phyloP scores from a whole-genome alignment of 2,797 vertebrate species.

The Gila robusta region DNA sequence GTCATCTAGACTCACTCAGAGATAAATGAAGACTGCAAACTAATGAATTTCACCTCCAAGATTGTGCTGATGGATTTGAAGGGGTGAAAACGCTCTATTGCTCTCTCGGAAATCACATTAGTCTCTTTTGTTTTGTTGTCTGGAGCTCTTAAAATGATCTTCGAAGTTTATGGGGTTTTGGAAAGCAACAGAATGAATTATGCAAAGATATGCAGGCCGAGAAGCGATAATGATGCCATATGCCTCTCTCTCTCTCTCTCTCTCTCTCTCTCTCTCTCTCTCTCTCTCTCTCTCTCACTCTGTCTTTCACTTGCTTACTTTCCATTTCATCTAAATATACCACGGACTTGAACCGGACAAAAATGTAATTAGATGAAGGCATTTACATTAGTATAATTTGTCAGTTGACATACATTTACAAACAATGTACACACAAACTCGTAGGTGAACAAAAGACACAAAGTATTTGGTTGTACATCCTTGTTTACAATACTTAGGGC shows the following conservation, averaged over 20 bases:
- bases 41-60: slow-evolving; percentile 43
- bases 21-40: slow-evolving; percentile 31
- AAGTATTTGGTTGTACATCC: neutral
- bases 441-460: neutral
- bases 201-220: slow-evolving; percentile 21
- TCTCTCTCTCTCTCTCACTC: slow-evolving; percentile 10
- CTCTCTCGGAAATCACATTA: slow-evolving; percentile 26
- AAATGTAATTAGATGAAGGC: slow-evolving; percentile 1
- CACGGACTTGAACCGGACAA: neutral
- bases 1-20: slow-evolving; percentile 37
- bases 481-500: neutral
- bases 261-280: neutral
- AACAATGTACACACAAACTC: neutral
- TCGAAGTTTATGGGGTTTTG: slow-evolving; percentile 37
- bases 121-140: slow-evolving; percentile 30
- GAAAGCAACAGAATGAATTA: slow-evolving; percentile 35
- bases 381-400: slow-evolving; percentile 4
- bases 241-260: slow-evolving; percentile 10
- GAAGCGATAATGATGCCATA: slow-evolving; percentile 18
- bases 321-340: neutral
- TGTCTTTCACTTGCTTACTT: slow-evolving; percentile 1
- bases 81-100: slow-evolving; percentile 11
- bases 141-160: slow-evolving; percentile 34
- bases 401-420: neutral
- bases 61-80: slow-evolving; percentile 36